Evolutionary conservation across 2,113 vertebrate species (phyloP), one percentile per base, ranked within the genome.

Genomic region (Chaetodon auriga): DNA sequence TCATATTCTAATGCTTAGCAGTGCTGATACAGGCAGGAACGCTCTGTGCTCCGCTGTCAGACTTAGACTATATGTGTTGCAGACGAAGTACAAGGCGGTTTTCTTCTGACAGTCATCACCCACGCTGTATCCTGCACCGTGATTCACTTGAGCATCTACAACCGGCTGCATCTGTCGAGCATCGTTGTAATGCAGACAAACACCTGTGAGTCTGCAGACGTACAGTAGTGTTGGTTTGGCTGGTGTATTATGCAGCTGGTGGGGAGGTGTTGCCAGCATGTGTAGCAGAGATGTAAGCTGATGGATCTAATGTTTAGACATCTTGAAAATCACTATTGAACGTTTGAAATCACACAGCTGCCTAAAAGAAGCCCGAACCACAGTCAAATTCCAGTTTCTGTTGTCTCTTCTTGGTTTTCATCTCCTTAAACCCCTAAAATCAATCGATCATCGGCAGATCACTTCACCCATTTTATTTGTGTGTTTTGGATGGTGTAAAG

Each of bases 111-210:
- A 81, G 82, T 71, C 84, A n/a, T 87, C 86, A 63, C 82, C 85
- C 84, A 80, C 84, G 38, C 84, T n/a, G 19, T 4, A 13, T 72
- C 69, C 83, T 66, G 74, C 78, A 43, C 66, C 70, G 5, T 87
- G 85, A 90, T 85, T 88, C 87, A 86, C 58, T 66, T 18, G 43
- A 88, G 55, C 81, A 41, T 85, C 83, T 68, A 68, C 77, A 83
- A 71, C 74, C 78, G 10, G 35, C 76, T 68, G 86, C 88, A 89
- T 87, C 72, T 88, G 89, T 63, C 54, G 68, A 65, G 41, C 19
- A 11, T 45, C 9, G 73, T 69, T 69, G 75, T 49, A 68, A 83
- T 66, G 49, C 81, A 75, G 45, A 45, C 51, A 54, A 72, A 65
- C 81, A 74, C 78, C 73, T 85, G 62, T 35, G 68, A 65, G 65